Evolutionary conservation across 1,140 invertebrate species (phyloP).

Genomic region (Atta texana): DNA sequence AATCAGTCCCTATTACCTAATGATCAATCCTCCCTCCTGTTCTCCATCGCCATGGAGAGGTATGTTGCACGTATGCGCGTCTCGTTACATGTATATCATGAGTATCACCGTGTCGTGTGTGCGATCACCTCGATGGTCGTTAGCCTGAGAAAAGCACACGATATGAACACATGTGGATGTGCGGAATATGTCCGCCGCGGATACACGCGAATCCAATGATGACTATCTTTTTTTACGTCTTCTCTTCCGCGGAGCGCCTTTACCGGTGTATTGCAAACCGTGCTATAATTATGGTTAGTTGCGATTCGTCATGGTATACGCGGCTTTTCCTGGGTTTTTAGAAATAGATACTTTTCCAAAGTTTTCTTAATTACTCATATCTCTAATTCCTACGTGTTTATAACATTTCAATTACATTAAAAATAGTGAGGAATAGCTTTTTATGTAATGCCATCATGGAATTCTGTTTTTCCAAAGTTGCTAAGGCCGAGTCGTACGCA

Average conservation of each 20-base stretch:
- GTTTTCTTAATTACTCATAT: neutral
- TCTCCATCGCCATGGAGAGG: neutral
- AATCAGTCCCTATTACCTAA: conserved; percentile 47
- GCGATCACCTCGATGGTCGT: conserved; percentile 47
- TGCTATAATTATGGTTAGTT: conserved; percentile 3
- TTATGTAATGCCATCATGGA: neutral
- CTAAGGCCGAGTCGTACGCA: neutral
- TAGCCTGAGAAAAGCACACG: conserved; percentile 36
- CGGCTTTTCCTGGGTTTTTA: conserved; percentile 3
- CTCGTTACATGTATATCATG: conserved; percentile 48
- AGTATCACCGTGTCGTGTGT: conserved; percentile 9
- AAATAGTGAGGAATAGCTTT: neutral
- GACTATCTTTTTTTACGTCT: conserved; percentile 25
- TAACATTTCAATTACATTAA: conserved; percentile 3
- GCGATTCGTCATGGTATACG: neutral
- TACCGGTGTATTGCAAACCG: conserved; percentile 7
- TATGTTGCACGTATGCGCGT: conserved; percentile 3
- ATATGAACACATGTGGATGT: conserved; percentile 38
- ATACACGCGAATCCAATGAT: conserved; percentile 21
- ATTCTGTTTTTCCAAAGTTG: neutral
- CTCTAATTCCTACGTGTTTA: neutral
- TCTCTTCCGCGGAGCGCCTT: neutral
- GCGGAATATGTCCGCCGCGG: neutral
- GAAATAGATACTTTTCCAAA: neutral
- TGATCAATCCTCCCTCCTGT: neutral